Conservation (phyloP, 2,797 vertebrate genomes). For the Antennarius maculatus region DNA sequence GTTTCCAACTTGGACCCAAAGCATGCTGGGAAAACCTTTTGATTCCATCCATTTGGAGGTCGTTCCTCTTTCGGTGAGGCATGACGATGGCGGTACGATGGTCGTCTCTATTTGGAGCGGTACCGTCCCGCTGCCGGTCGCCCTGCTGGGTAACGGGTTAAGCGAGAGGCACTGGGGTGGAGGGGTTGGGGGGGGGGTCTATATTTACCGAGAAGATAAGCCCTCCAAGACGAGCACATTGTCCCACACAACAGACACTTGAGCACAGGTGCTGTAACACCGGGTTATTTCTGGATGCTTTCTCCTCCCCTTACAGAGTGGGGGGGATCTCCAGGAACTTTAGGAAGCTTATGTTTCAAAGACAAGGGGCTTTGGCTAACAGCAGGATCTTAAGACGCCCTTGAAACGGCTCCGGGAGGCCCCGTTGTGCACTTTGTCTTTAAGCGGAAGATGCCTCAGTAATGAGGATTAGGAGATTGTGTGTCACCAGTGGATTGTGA, state of each 20-base stretch:
- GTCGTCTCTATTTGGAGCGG: constrained; percentile 5
- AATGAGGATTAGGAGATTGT: constrained; percentile 68
- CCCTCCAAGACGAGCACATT: constrained; percentile 67
- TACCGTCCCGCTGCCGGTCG: constrained; percentile 16
- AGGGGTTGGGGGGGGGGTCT: constrained; percentile 40
- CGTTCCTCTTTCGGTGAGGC: neutral
- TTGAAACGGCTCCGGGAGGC: constrained; percentile 70
- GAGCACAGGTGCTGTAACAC: constrained; percentile 70
- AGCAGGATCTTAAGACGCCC: constrained; percentile 73
- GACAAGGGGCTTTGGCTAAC: constrained; percentile 77
- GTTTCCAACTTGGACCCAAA: no score
- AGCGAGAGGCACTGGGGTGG: constrained; percentile 15
- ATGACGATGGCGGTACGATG: constrained; percentile 1
- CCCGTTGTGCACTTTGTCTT: constrained; percentile 68
- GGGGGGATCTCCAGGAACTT: constrained; percentile 71
- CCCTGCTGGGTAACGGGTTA: constrained; percentile 29
- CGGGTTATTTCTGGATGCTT: constrained; percentile 65
- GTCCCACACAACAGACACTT: constrained; percentile 75
- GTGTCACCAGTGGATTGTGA: constrained; percentile 53
- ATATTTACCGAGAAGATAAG: constrained; percentile 67
- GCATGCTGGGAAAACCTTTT: neutral
- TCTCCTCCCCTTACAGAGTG: constrained; percentile 68
- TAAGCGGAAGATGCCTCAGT: constrained; percentile 69
- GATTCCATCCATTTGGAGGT: neutral
- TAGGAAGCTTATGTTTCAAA: constrained; percentile 79